Base-by-base conservation (phyloP, 2,888 invertebrate genomes). In the Pterobdella sp. region DNA sequence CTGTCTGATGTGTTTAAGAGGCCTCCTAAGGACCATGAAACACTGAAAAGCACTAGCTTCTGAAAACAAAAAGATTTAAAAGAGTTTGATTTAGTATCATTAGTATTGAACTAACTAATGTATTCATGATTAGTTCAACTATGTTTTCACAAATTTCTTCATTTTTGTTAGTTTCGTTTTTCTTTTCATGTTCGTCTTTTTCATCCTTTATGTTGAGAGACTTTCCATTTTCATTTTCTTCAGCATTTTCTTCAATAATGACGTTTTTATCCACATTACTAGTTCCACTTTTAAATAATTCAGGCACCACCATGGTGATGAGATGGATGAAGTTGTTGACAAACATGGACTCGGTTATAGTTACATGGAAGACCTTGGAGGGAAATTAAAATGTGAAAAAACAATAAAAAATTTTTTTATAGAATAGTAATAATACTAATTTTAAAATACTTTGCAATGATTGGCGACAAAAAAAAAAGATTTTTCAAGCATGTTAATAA, bases 11-110 rank as follows among this genome's bases (percentile, higher is more conserved):
- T 84, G 81, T 93, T 89, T 36, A 93, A 84, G 73, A 90, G 88
- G 0, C 92, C 93, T 0, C 89, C 94, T 32, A 93, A 84, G 0
- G 93, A 92, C 94, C 94, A 94, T 1, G 90, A 87, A 67, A 91
- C 83, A 0, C 71, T 60, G 56, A 71, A 71, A 18, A 71, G 1
- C 35, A 35, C 26, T n/a, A 71, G 63, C 35, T 60, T 71, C 34
- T 34, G 35, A n/a, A n/a, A n/a, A n/a, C n/a, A n/a, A n/a, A n/a
- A n/a, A n/a, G n/a, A n/a, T n/a, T n/a, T n/a, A n/a, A n/a, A n/a
- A n/a, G n/a, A n/a, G n/a, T n/a, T n/a, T n/a, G n/a, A n/a, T n/a
- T n/a, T n/a, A n/a, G n/a, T n/a, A n/a, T n/a, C n/a, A n/a, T n/a
- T n/a, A n/a, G n/a, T n/a, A n/a, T n/a, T n/a, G n/a, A 42, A 42